Percentiles rank a stretch among this genome's conserved stretches.
Evolutionary conservation across 2,113 vertebrate genomes (phyloP).

Genomic region (Prunella fulvescens): DNA sequence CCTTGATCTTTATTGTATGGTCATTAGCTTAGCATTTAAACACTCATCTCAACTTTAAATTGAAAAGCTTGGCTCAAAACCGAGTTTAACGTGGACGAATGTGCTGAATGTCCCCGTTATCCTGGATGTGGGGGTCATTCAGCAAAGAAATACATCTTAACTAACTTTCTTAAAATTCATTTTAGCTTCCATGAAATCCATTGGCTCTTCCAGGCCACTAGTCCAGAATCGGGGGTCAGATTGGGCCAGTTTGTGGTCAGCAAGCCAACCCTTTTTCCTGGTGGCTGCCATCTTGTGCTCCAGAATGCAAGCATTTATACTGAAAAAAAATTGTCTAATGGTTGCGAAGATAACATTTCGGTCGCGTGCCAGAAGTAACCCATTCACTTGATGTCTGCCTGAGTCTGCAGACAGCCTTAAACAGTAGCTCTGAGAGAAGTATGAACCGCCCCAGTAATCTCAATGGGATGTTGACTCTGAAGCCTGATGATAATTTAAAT

Average conservation of each 20-base stretch:
- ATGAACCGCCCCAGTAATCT: slow-evolving; percentile 68
- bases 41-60: background rate
- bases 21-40: slow-evolving; percentile 14
- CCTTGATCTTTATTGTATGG: background rate
- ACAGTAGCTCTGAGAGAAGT: slow-evolving; percentile 69
- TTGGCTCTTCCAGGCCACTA: slow-evolving; percentile 69
- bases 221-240: slow-evolving; percentile 57
- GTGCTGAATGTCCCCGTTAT: slow-evolving; percentile 30
- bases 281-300: slow-evolving; percentile 63
- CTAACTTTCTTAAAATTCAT: slow-evolving; percentile 67
- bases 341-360: slow-evolving; percentile 61
- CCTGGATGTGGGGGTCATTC: slow-evolving; percentile 29
- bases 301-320: slow-evolving; percentile 65
- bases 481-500: slow-evolving; percentile 72
- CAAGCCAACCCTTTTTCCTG: slow-evolving; percentile 57
- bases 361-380: slow-evolving; percentile 58
- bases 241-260: slow-evolving; percentile 63
- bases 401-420: slow-evolving; percentile 70
- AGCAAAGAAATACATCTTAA: slow-evolving; percentile 50
- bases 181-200: slow-evolving; percentile 69
- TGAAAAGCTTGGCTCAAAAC: slow-evolving; percentile 55
- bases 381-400: slow-evolving; percentile 68
- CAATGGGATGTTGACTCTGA: slow-evolving; percentile 71
- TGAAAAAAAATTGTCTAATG: slow-evolving; percentile 62
- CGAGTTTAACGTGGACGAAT: background rate